Conservation (phyloP, 2,113 vertebrate species). For the Oenanthe melanoleuca region DNA sequence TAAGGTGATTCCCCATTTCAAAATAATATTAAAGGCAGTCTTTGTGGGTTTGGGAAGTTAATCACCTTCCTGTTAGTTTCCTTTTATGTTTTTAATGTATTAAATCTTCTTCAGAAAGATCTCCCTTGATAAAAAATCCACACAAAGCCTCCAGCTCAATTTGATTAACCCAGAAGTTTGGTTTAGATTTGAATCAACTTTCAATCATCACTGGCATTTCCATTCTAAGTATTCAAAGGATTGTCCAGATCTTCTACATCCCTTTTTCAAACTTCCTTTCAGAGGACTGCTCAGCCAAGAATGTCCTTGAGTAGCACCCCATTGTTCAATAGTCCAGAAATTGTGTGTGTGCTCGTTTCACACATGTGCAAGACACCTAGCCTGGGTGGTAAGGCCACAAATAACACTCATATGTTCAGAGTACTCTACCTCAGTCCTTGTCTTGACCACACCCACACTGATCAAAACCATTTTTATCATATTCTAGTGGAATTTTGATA, state of each 20-base stretch:
- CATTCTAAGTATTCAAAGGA: not conserved
- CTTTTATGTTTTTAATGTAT: not conserved
- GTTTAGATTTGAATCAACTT: not conserved
- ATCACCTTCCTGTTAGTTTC: not conserved
- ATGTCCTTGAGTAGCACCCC: not conserved
- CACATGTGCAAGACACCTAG: not conserved
- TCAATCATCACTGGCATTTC: not conserved
- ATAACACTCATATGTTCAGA: not conserved
- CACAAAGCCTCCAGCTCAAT: not conserved
- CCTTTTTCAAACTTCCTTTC: not conserved
- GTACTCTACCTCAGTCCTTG: not conserved
- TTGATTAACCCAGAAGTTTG: not conserved
- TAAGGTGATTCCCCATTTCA: not conserved
- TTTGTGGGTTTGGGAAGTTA: not conserved
- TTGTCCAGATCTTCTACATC: not conserved
- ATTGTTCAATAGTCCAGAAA: not conserved
- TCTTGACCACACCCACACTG: not conserved
- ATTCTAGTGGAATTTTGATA: not conserved
- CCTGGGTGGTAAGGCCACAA: not conserved
- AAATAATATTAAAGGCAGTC: not conserved
- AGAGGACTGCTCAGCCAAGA: not conserved
- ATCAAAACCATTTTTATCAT: not conserved
- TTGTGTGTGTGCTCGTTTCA: not conserved
- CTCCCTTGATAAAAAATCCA: not conserved
- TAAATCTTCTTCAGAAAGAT: not conserved